Evolutionary conservation across 2,113 vertebrate species (phyloP).

Genomic region (Gasterosteus nipponicus): DNA sequence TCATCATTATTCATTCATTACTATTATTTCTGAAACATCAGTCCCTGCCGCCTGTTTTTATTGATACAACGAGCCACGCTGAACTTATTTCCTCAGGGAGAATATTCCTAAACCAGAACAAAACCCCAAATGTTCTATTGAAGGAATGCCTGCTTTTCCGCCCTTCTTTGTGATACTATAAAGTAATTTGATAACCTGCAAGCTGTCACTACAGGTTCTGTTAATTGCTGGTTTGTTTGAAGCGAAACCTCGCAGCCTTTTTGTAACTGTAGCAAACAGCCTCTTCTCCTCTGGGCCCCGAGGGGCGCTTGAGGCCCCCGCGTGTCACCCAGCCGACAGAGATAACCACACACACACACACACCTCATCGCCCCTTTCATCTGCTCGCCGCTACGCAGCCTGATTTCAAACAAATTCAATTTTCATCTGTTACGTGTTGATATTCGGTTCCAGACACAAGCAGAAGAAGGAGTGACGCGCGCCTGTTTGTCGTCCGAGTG

Average conservation of each 20-base stretch:
- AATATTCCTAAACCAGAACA: conserved; percentile 1
- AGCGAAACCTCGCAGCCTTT: conserved; percentile 23
- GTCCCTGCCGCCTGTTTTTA: conserved; percentile 33
- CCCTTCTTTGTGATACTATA: neutral
- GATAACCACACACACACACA: neutral
- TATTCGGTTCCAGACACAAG: conserved; percentile 63
- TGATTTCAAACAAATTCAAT: conserved; percentile 68
- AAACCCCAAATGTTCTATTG: neutral
- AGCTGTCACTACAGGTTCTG: neutral
- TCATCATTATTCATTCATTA: conserved; percentile 24
- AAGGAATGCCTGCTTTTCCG: neutral
- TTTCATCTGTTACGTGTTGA: conserved; percentile 66
- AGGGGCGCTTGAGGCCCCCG: conserved; percentile 13
- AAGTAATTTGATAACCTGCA: neutral
- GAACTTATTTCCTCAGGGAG: conserved; percentile 30
- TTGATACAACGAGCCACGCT: conserved; percentile 22
- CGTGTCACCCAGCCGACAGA: conserved; percentile 11
- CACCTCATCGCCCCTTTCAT: conserved; percentile 27
- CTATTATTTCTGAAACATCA: conserved; percentile 36
- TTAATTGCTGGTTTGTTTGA: conserved; percentile 17
- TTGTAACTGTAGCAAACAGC: conserved; percentile 36
- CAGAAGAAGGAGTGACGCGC: conserved; percentile 35
- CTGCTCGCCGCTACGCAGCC: conserved; percentile 44
- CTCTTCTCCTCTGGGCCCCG: conserved; percentile 33
- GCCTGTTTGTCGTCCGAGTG: conserved; percentile 43